Percentiles rank a stretch among this genome's conserved stretches.
Conservation (phyloP, 2,797 vertebrate genomes). For the Phrynocephalus forsythii region DNA sequence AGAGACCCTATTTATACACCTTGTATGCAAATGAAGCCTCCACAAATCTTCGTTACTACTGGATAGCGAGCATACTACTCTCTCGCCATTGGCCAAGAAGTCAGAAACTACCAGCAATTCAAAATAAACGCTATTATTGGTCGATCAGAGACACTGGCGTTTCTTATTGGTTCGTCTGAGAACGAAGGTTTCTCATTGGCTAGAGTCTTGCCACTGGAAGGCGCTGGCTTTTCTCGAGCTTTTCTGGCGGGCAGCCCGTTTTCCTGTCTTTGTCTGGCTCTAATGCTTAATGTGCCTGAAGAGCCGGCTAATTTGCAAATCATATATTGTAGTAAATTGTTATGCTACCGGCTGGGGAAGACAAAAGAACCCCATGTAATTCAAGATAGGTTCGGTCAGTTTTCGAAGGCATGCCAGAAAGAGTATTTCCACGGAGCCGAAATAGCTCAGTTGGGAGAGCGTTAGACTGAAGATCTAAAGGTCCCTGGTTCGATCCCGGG, state of each 20-base stretch:
- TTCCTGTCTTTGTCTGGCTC: no score
- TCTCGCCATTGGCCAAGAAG: neutral
- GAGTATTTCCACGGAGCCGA: accelerated
- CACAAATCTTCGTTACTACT: accelerated
- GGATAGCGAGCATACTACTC: neutral
- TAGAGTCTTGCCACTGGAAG: neutral
- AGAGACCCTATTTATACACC: neutral
- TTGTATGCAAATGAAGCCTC: slow-evolving; percentile 7
- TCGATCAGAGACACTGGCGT: accelerated
- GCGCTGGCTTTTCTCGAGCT: neutral
- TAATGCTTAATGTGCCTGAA: no score
- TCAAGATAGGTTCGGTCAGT: accelerated
- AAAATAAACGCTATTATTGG: neutral
- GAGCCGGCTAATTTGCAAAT: neutral
- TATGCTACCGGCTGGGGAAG: neutral
- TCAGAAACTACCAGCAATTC: no score
- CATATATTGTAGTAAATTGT: neutral
- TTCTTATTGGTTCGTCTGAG: neutral
- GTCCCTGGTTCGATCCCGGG: slow-evolving; percentile 81
- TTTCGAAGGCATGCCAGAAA: accelerated
- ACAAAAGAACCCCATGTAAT: accelerated
- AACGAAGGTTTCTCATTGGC: neutral
- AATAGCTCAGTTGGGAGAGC: slow-evolving; percentile 38
- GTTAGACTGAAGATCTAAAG: slow-evolving; percentile 75
- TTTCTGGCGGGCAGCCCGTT: no score